A percentile compares a stretch with the other conserved stretches of the same genome.
Conservation (phyloP, 2,113 vertebrate genomes). For the Eurypyga helias region DNA sequence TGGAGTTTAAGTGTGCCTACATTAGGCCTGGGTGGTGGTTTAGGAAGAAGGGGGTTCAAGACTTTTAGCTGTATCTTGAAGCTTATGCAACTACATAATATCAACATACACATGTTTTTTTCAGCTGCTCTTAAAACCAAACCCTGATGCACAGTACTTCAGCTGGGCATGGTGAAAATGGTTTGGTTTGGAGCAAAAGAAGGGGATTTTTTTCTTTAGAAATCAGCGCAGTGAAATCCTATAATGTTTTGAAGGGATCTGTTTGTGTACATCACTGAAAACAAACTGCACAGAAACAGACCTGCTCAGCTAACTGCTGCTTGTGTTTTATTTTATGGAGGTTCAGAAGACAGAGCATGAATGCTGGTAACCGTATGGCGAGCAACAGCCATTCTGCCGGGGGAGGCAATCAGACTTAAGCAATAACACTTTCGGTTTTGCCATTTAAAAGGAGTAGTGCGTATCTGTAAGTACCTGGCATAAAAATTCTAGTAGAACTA, state of each 20-base stretch:
- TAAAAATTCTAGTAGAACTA: constrained; percentile 54
- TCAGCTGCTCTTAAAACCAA: not conserved
- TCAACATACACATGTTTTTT: not conserved
- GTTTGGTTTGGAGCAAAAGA: not conserved
- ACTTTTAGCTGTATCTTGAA: not conserved
- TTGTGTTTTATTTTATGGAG: constrained; percentile 67
- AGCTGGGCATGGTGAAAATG: not conserved
- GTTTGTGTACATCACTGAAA: not conserved
- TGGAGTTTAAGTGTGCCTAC: not conserved
- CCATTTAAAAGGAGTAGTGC: constrained; percentile 44
- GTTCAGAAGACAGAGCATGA: constrained; percentile 24
- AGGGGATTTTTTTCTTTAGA: not conserved
- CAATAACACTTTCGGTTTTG: constrained; percentile 31
- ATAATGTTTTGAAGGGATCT: not conserved
- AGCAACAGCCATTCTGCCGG: not conserved
- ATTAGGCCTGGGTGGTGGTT: not conserved
- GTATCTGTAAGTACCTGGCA: constrained; percentile 75
- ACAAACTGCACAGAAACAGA: not conserved
- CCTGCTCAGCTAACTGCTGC: not conserved
- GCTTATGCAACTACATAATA: not conserved
- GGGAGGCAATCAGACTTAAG: constrained; percentile 7
- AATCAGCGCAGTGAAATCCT: not conserved
- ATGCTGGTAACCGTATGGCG: constrained; percentile 14
- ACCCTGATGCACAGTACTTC: not conserved
- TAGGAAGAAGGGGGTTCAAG: not conserved